Evolutionary conservation across 2,888 invertebrate genomes (phyloP), one percentile per base, ranked within the genome.

Genomic region (Meghimatium bilineatum): DNA sequence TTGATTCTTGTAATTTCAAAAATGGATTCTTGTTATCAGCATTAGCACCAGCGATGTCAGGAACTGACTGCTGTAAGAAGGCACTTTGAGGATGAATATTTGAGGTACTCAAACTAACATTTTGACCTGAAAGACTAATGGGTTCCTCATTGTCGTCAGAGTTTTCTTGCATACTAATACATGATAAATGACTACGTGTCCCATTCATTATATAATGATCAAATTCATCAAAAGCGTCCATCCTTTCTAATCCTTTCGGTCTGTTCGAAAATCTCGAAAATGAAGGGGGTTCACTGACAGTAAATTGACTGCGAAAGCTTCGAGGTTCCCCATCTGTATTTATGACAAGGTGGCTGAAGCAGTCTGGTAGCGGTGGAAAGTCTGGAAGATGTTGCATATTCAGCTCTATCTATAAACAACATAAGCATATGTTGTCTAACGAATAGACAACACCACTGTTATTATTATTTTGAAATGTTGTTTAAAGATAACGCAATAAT

Each of bases 361-460:
- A 86, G 32, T 84, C 72, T 1, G 86, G 86, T 5, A 86, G 74
- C 1, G 86, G 86, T 23, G 84, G 85, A 75, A 83, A 80, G 80
- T 85, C 85, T 12, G 78, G 78, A 26, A 49, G 67, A 6, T 78
- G 78, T 20, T 66, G 78, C 78, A 78, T 78, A 12, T 44, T 66
- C 52, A 29, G 29, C 5, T 52, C 49, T 74, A 2, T 3, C 32
- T 32, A 17, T 32, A 14, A 52, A 49, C 56, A 74, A 52, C 20
- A 49, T n/a, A n/a, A n/a, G n/a, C n/a, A 74, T 66, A 14, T 66
- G 32, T 2, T 29, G 17, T 29, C 29, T 32, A 66, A 66, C 17
- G 14, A 34, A 34, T 12, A 67, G 32, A 20, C 67, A 34, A 34
- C 23, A 17, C 34, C 20, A 1, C 23, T 23, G 38, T 12, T 26